Evolutionary conservation across 1,140 invertebrate species (phyloP).

Genomic region (Teleogryllus occipitalis): DNA sequence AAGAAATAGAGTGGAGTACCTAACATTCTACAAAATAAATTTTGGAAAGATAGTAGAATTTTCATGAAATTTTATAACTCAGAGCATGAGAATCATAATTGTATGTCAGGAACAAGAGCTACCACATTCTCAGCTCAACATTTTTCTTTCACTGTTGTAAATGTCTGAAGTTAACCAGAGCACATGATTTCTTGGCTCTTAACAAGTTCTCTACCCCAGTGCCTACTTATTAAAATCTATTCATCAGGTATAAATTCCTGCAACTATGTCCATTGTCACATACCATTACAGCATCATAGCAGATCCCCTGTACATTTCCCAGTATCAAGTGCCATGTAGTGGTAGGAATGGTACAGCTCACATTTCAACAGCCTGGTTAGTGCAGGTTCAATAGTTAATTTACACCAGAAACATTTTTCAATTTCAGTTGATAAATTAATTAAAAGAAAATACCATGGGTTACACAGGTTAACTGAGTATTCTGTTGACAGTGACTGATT

Average conservation of each 20-base stretch:
- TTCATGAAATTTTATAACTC: background rate
- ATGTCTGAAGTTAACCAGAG: too few relatives aligned
- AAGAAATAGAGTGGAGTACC: background rate
- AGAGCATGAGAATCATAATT: too few relatives aligned
- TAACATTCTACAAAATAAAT: background rate
- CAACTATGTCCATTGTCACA: background rate
- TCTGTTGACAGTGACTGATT: background rate
- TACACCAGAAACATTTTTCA: background rate
- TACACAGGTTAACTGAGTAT: background rate
- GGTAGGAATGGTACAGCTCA: slow-evolving; percentile 3
- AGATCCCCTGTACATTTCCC: background rate
- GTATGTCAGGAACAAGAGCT: too few relatives aligned
- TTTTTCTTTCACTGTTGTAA: too few relatives aligned
- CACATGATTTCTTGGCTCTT: too few relatives aligned
- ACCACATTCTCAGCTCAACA: too few relatives aligned
- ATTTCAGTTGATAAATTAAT: background rate
- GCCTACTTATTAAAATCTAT: background rate
- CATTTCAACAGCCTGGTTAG: background rate
- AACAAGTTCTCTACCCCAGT: background rate
- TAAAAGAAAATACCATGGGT: background rate
- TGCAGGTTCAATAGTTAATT: background rate
- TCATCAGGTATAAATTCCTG: background rate
- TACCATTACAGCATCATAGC: background rate
- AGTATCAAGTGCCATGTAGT: background rate
- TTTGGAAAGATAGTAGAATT: background rate